phyloP scores from a whole-genome alignment of 2,113 vertebrate species.

The Labeo rohita region DNA sequence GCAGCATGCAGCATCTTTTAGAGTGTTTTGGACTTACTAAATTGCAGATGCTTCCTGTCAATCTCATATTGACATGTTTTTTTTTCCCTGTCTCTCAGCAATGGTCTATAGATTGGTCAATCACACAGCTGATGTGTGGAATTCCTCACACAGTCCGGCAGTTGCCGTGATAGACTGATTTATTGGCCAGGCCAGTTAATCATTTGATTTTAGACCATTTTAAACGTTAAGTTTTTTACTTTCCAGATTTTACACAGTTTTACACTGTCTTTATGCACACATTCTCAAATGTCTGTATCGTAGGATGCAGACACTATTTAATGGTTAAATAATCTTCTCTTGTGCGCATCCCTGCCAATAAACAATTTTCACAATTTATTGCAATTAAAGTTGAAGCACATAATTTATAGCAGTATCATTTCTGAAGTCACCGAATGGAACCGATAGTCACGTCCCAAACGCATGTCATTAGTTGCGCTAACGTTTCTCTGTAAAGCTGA shows the following conservation, averaged over 20 bases:
- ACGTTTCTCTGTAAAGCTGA: neutral
- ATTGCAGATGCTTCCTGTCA: slow-evolving; percentile 31
- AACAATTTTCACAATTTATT: neutral
- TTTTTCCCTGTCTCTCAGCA: neutral
- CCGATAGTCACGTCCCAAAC: neutral
- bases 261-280: neutral
- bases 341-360: neutral
- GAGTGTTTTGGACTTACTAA: neutral
- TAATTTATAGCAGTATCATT: neutral
- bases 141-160: neutral
- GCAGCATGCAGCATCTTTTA: slow-evolving; percentile 11
- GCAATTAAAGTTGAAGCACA: neutral
- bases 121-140: slow-evolving; percentile 5
- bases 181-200: neutral
- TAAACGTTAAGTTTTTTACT: neutral
- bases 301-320: neutral
- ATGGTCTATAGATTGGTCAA: slow-evolving; percentile 17
- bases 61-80: slow-evolving; percentile 22
- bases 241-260: neutral
- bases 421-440: neutral
- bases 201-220: neutral
- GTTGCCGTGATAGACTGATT: neutral
- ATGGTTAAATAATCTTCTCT: neutral
- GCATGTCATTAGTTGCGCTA: neutral
- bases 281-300: no score